Evolutionary conservation across 2,113 vertebrate genomes (phyloP).

Genomic region (Psophia crepitans): DNA sequence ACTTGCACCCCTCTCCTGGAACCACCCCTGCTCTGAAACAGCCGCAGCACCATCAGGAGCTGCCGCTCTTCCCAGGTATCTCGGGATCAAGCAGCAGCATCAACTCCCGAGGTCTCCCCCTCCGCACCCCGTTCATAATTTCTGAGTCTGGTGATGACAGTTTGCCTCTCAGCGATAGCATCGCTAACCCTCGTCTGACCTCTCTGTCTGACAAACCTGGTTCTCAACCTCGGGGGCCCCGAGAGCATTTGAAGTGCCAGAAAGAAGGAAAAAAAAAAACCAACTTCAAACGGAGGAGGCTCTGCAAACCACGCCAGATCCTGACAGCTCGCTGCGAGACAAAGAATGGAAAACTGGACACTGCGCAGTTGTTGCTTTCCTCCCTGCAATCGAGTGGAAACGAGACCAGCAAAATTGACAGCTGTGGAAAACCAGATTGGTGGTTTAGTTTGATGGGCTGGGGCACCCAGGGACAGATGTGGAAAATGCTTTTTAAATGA

Average conservation of each 20-base stretch:
- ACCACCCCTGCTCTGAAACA: background rate
- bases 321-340: conserved; percentile 45
- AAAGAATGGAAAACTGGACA: conserved; percentile 46
- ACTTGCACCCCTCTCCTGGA: background rate
- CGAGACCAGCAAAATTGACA: conserved; percentile 13
- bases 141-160: background rate
- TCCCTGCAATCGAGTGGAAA: conserved; percentile 42
- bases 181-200: conserved; percentile 47
- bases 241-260: conserved; percentile 43
- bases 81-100: background rate
- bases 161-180: conserved; percentile 10
- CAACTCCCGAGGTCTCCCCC: background rate
- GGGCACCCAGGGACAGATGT: conserved; percentile 41
- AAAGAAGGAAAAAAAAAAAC: background rate
- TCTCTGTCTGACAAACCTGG: conserved; percentile 16
- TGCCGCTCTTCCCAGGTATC: background rate
- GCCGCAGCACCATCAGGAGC: background rate
- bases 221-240: conserved; percentile 7
- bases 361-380: background rate
- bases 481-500: conserved; percentile 53
- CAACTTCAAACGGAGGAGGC: conserved; percentile 33
- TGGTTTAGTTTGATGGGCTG: conserved; percentile 35
- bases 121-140: background rate
- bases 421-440: conserved; percentile 56
- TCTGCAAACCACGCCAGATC: background rate